Conservation (phyloP, 2,113 vertebrate genomes). For the Macroglossus sobrinus region DNA sequence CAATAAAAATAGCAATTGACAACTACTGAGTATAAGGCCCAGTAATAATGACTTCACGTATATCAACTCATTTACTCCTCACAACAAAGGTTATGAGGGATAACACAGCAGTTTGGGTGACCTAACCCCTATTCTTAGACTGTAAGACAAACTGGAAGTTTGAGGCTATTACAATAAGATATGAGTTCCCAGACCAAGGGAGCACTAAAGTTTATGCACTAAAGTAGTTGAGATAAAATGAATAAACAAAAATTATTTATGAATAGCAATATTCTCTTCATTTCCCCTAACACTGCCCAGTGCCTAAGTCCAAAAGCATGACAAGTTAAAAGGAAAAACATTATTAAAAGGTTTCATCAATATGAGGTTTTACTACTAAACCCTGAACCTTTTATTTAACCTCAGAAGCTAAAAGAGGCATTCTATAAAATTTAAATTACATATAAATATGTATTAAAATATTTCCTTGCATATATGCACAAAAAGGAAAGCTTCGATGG, state of each 20-base stretch:
- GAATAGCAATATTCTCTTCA: background rate
- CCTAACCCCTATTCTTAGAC: background rate
- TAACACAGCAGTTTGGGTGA: background rate
- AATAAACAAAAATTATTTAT: background rate
- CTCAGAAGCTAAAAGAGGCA: background rate
- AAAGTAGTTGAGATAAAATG: conserved; percentile 3
- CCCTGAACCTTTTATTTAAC: background rate
- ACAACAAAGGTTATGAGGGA: background rate
- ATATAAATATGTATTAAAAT: background rate
- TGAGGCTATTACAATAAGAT: background rate
- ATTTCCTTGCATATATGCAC: background rate
- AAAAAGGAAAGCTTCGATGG: background rate
- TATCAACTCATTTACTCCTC: background rate
- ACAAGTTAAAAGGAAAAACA: background rate
- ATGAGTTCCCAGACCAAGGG: background rate
- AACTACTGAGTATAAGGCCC: background rate
- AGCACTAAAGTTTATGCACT: background rate
- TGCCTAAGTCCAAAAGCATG: background rate
- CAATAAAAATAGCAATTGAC: background rate
- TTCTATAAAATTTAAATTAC: background rate
- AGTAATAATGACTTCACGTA: background rate
- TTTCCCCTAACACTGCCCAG: background rate
- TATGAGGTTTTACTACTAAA: background rate
- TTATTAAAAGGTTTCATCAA: background rate
- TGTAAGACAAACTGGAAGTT: background rate